These are phyloP conservation scores for Amorpha juglandis DNA, from an alignment of 2,888 invertebrate species.

Conservation along the genomic window DNA sequence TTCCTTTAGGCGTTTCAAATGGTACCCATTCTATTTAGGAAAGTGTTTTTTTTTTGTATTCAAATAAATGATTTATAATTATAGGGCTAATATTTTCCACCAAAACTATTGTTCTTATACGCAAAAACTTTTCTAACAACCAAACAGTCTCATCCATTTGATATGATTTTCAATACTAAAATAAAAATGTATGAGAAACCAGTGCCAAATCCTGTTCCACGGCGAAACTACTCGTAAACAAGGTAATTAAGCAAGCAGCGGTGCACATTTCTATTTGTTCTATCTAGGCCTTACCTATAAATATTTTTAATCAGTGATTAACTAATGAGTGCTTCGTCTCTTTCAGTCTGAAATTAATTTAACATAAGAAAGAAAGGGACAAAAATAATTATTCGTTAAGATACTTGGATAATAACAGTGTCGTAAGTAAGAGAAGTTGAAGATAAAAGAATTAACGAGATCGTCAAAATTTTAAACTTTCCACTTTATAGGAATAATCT, in stretches of 20 bases:
- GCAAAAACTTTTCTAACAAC: neutral
- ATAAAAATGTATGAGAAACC: slow-evolving; percentile 19
- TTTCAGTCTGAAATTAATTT: neutral
- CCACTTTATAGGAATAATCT: slow-evolving; percentile 33
- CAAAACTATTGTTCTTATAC: neutral
- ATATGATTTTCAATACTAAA: slow-evolving; percentile 10
- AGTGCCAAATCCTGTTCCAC: slow-evolving; percentile 22
- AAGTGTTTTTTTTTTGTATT: too few relatives aligned
- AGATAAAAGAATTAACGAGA: slow-evolving; percentile 13
- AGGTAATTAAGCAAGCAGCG: slow-evolving; percentile 43
- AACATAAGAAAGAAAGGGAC: neutral
- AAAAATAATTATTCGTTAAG: neutral
- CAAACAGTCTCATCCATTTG: neutral
- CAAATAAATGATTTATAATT: neutral
- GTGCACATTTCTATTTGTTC: slow-evolving; percentile 35
- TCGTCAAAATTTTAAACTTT: slow-evolving; percentile 21
- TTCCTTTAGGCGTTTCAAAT: too few relatives aligned
- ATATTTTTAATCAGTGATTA: neutral
- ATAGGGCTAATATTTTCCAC: neutral
- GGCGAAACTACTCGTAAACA: slow-evolving; percentile 41
- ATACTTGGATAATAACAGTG: too few relatives aligned
- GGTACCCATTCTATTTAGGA: too few relatives aligned
- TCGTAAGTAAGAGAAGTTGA: neutral
- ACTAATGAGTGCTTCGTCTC: neutral
- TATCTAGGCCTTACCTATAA: slow-evolving; percentile 16